phyloP scores from a whole-genome alignment of 2,888 invertebrate species.

The Graphium colonna region DNA sequence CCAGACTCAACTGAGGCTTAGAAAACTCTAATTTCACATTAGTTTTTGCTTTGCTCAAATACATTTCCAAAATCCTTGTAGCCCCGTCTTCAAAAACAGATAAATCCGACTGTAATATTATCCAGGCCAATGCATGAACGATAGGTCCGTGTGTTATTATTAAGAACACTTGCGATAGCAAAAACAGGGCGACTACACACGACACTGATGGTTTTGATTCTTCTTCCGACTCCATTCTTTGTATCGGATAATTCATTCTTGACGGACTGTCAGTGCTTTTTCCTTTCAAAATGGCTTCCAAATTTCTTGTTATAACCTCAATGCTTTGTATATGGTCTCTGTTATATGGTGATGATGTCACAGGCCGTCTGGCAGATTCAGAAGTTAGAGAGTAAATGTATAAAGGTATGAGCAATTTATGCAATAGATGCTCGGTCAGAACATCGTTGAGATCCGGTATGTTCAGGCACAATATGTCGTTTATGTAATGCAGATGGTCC shows the following conservation, averaged over 20 bases:
- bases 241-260: slow-evolving; percentile 54
- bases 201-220: slow-evolving; percentile 87
- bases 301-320: slow-evolving; percentile 82
- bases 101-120: slow-evolving; percentile 91
- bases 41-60: slow-evolving; percentile 78
- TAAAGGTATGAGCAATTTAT: slow-evolving; percentile 94
- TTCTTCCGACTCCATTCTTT: slow-evolving; percentile 72
- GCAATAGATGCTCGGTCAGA: slow-evolving; percentile 94
- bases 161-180: slow-evolving; percentile 96
- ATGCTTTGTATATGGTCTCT: slow-evolving; percentile 73
- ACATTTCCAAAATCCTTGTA: slow-evolving; percentile 83
- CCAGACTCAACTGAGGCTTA: slow-evolving; percentile 87
- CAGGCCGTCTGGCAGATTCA: slow-evolving; percentile 46
- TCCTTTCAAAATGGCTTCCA: slow-evolving; percentile 82
- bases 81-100: slow-evolving; percentile 85
- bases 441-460: slow-evolving; percentile 96
- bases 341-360: slow-evolving; percentile 60
- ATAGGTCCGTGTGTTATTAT: slow-evolving; percentile 95
- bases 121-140: slow-evolving; percentile 93
- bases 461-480: slow-evolving; percentile 95
- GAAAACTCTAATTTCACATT: slow-evolving; percentile 82
- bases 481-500: slow-evolving; percentile 97
- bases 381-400: slow-evolving; percentile 94
- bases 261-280: slow-evolving; percentile 76
- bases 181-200: slow-evolving; percentile 93